Base-by-base conservation (phyloP, 2,888 invertebrate species). In the Aporophyla lueneburgensis region DNA sequence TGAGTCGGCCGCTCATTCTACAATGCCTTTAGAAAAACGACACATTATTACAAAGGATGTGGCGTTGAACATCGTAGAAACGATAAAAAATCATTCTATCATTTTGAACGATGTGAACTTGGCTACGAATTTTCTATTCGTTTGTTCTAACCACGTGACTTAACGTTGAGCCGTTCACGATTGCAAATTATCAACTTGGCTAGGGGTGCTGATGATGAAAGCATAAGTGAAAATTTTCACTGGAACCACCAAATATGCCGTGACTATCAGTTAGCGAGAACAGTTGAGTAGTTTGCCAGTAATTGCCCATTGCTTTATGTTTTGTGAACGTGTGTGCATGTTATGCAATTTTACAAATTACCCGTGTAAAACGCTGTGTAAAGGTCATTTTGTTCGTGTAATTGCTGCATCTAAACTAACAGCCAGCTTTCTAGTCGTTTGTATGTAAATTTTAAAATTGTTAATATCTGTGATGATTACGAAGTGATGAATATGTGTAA, bases 321-420 rank as follows among this genome's bases (percentile, higher is more conserved):
- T 61, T 66, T 24, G 16, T 14, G 21, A 33, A 66, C 27, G 12
- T 9, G 10, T 56, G 49, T 71, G 49, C 10, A 68, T 71, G 74
- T 76, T 80, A 67, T 58, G 69, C 24, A 80, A 77, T 86, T 77
- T 74, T 0, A 59, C 53, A 78, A 83, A 86, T 85, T 80, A 58
- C 63, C 62, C 75, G 59, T 73, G 33, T 63, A 67, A 63, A 80
- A 27, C 4, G 56, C 27, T 73, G 33, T 68, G 70, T 59, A 71
- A 73, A 75, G 71, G 83, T 73, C n/a, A 53, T 72, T 49, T 33
- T 46, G 33, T 53, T 12, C 63, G 61, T 59, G 2, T 58, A 81
- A 82, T 77, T 62, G 40, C 56, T 71, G 33, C 46, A 14, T 63
- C 33, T 68, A 67, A 61, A 58, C n/a, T 59, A 46, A 51, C 27